Conservation (phyloP, 64 coral and sea anemone genomes). For the Pachyseris speciosa region DNA sequence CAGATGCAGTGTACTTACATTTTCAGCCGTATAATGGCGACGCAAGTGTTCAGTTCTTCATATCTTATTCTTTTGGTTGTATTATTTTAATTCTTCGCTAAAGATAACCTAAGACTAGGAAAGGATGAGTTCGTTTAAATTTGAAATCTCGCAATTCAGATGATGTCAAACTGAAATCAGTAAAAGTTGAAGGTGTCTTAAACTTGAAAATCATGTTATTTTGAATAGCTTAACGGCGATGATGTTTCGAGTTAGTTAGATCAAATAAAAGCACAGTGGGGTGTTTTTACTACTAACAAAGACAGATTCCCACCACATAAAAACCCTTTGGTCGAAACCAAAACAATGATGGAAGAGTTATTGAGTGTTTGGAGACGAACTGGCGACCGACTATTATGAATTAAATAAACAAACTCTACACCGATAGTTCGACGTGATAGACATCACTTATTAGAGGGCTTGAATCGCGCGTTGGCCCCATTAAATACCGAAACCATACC, state of each 20-base stretch:
- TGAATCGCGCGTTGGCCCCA: background rate
- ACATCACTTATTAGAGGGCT: background rate
- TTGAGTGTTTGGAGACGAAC: constrained; percentile 46
- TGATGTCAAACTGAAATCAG: background rate
- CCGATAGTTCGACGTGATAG: background rate
- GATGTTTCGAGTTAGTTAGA: constrained; percentile 9
- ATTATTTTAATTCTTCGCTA: background rate
- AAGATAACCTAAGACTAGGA: background rate
- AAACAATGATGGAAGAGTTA: constrained; percentile 37
- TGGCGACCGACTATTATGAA: constrained; percentile 8
- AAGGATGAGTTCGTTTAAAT: background rate
- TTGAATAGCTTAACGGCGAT: background rate
- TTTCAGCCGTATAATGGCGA: too few relatives aligned
- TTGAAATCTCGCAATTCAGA: too few relatives aligned
- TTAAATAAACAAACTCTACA: constrained; percentile 24
- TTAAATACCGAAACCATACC: background rate
- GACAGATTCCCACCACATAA: background rate
- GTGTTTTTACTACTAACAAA: background rate
- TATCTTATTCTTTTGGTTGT: background rate
- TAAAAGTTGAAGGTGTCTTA: background rate
- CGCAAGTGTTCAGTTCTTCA: background rate
- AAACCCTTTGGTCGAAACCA: constrained; percentile 1
- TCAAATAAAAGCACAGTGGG: background rate
- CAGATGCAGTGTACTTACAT: too few relatives aligned
- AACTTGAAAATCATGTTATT: background rate